phyloP scores from a whole-genome alignment of 1,140 invertebrate genomes.

The Zaprionus tsacasi region DNA sequence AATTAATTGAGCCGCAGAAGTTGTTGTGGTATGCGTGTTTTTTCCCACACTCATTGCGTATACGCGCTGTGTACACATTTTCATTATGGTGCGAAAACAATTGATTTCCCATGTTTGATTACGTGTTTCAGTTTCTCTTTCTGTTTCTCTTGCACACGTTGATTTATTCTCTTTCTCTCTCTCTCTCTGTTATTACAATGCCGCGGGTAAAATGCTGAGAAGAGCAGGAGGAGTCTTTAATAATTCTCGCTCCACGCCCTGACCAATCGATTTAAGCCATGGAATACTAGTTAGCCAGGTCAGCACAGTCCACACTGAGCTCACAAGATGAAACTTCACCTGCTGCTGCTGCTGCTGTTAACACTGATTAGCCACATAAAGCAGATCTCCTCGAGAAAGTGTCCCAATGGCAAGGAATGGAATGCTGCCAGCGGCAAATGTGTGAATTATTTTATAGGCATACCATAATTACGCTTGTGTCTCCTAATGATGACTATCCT shows the following conservation, averaged over 20 bases:
- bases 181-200: not conserved
- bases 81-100: slow-evolving; percentile 22
- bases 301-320: not conserved
- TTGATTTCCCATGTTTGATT: slow-evolving; percentile 32
- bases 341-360: slow-evolving; percentile 28
- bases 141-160: not conserved
- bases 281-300: not conserved
- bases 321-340: slow-evolving; percentile 31
- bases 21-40: not conserved
- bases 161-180: slow-evolving; percentile 16
- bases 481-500: slow-evolving; percentile 20
- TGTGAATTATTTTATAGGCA: slow-evolving; percentile 56
- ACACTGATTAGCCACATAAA: slow-evolving; percentile 1
- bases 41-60: slow-evolving; percentile 16
- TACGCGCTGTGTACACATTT: slow-evolving; percentile 30
- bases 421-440: slow-evolving; percentile 33
- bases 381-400: not conserved
- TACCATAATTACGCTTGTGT: slow-evolving; percentile 32
- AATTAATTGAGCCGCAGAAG: slow-evolving; percentile 17
- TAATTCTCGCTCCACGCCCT: slow-evolving; percentile 2
- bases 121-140: slow-evolving; percentile 7
- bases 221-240: not conserved
- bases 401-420: slow-evolving; percentile 38
- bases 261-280: slow-evolving; percentile 46
- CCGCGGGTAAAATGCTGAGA: not conserved